Evolutionary conservation across 2,888 invertebrate genomes (phyloP).

Genomic region (Hirtodrosophila duncani): DNA sequence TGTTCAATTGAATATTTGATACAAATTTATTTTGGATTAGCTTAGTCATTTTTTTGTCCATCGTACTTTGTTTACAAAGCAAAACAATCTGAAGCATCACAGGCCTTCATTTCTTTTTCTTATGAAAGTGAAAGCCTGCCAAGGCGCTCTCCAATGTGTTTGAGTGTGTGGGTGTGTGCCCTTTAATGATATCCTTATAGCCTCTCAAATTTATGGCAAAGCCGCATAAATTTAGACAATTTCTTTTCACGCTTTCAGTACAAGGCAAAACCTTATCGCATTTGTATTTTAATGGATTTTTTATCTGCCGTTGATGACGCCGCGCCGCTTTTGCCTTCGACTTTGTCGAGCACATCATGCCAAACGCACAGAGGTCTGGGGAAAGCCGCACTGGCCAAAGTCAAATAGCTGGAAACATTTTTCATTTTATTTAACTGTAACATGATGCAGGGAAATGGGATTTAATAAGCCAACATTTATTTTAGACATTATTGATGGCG

Average conservation of each 20-base stretch:
- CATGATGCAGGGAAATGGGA: constrained; percentile 61
- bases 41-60: constrained; percentile 19
- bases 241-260: constrained; percentile 63
- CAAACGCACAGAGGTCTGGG: constrained; percentile 18
- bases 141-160: constrained; percentile 32
- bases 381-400: constrained; percentile 41
- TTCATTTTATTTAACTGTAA: constrained; percentile 63
- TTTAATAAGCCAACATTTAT: constrained; percentile 73
- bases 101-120: too few species aligned
- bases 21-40: background rate
- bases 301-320: constrained; percentile 54
- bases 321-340: constrained; percentile 28
- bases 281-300: constrained; percentile 74
- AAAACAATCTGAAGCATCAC: constrained; percentile 44
- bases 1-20: background rate
- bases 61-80: constrained; percentile 38
- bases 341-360: constrained; percentile 36
- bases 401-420: constrained; percentile 53
- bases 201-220: constrained; percentile 70
- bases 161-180: constrained; percentile 38
- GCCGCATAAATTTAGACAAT: constrained; percentile 66
- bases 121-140: constrained; percentile 65
- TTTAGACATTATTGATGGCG: constrained; percentile 69
- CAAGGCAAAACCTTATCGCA: constrained; percentile 61
- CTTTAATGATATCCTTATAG: constrained; percentile 74